A percentile compares a stretch with the other conserved stretches of the same genome.
Conservation (phyloP, 2,797 vertebrate species). For the Eospalax fontanierii region DNA sequence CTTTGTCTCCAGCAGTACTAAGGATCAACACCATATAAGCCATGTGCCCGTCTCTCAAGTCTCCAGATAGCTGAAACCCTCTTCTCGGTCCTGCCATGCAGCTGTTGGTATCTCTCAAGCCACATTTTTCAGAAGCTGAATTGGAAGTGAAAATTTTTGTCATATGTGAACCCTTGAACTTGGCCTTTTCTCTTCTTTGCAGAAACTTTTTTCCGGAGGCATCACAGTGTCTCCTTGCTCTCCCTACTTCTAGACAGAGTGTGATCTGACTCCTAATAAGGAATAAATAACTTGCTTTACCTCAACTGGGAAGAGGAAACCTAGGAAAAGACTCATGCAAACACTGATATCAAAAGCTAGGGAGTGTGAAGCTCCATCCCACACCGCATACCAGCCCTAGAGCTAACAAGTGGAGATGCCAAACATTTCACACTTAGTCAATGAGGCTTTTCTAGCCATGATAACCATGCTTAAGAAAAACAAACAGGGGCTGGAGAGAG, state of each 20-base stretch:
- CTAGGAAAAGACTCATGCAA: neutral
- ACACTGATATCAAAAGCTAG: neutral
- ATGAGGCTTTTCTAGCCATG: neutral
- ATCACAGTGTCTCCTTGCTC: neutral
- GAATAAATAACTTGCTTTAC: neutral
- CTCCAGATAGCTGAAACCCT: neutral
- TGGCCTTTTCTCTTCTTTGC: neutral
- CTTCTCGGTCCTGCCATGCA: neutral
- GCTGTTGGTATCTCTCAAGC: neutral
- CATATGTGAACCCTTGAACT: neutral
- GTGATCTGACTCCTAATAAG: neutral
- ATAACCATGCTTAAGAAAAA: neutral
- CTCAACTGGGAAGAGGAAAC: neutral
- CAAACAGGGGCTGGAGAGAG: no score
- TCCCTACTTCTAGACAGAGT: neutral
- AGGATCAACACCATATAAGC: neutral
- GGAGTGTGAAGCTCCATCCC: neutral
- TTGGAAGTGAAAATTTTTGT: neutral
- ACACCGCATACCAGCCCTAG: neutral
- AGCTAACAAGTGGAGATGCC: neutral
- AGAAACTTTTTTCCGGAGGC: neutral
- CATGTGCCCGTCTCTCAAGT: neutral
- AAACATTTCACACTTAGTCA: neutral
- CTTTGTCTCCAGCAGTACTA: neutral
- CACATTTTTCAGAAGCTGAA: neutral